Conservation (phyloP, 2,888 invertebrate genomes). For the Apomyelois bistriatella region DNA sequence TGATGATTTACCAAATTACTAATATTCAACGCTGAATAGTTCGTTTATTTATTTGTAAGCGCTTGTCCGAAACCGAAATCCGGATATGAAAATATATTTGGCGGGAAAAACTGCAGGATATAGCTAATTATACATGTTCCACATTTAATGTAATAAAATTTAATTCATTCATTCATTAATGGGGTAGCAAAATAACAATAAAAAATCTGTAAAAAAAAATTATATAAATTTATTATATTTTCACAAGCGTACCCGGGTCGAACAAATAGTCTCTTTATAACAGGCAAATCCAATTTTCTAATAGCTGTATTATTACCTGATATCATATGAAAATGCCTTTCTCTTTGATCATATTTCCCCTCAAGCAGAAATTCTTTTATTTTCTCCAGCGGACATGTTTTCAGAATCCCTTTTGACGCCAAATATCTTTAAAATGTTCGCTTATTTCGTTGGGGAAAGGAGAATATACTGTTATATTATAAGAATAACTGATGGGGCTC, state of each 20-base stretch:
- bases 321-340: constrained; percentile 35
- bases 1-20: too few species aligned
- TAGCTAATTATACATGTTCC: too few species aligned
- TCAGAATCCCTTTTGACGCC: constrained; percentile 8
- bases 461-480: not conserved
- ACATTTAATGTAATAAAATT: too few species aligned
- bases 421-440: not conserved
- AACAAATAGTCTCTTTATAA: constrained; percentile 20
- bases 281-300: constrained; percentile 53
- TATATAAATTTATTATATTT: not conserved
- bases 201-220: too few species aligned
- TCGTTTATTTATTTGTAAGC: too few species aligned
- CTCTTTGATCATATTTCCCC: constrained; percentile 36
- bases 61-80: too few species aligned
- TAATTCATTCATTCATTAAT: too few species aligned
- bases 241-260: constrained; percentile 15
- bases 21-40: too few species aligned
- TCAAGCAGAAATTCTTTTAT: constrained; percentile 22
- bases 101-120: too few species aligned
- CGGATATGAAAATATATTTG: too few species aligned
- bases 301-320: constrained; percentile 40
- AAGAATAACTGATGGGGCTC: too few species aligned
- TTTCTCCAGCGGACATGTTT: not conserved
- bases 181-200: too few species aligned
- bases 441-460: not conserved